Conservation (phyloP, 2,888 invertebrate species). For the Calameuta filiformis region DNA sequence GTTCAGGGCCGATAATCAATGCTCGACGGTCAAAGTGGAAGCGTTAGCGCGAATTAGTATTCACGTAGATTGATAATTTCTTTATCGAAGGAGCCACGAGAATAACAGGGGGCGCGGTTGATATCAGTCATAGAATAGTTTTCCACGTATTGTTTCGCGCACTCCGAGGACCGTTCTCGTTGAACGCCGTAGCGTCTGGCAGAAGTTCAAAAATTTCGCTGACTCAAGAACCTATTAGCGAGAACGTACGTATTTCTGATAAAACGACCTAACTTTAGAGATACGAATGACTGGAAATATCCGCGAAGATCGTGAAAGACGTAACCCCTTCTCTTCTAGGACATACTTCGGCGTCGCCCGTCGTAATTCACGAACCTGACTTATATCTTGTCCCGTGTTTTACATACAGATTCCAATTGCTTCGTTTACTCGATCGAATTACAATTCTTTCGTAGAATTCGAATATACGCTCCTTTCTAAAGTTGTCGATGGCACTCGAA, state of each 20-base stretch:
- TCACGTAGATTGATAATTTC: neutral
- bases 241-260: neutral
- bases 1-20: neutral
- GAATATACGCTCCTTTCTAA: neutral
- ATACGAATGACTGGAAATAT: neutral
- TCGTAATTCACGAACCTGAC: neutral
- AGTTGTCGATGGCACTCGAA: neutral
- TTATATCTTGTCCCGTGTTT: neutral
- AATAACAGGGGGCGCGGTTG: neutral
- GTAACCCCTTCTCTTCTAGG: neutral
- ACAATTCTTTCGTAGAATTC: neutral
- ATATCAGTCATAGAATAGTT: neutral
- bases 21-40: neutral
- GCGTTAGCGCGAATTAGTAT: neutral
- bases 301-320: neutral
- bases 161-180: neutral
- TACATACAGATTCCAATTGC: neutral
- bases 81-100: neutral
- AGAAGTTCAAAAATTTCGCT: neutral
- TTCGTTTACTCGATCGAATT: neutral
- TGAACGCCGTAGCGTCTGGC: neutral
- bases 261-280: neutral
- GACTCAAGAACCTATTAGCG: constrained; percentile 4
- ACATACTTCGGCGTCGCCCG: neutral
- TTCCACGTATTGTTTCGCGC: neutral